Conservation (phyloP, 1,140 invertebrate genomes). For the Saccostrea cuccullata region DNA sequence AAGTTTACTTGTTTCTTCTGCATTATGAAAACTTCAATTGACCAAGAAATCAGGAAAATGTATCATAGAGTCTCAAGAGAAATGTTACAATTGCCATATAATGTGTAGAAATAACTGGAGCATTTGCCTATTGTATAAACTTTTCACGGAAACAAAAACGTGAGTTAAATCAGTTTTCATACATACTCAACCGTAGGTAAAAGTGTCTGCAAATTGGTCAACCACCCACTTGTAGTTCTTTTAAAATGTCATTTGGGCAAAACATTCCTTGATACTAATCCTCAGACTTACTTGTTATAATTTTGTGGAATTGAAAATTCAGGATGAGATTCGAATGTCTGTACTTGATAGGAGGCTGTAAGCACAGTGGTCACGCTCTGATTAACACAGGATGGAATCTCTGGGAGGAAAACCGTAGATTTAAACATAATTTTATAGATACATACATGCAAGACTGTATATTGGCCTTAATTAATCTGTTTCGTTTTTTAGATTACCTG, state of each 20-base stretch:
- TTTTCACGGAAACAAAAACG: no score
- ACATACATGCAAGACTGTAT: not conserved
- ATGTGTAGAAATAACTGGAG: no score
- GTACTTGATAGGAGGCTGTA: not conserved
- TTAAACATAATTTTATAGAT: not conserved
- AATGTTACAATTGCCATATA: no score
- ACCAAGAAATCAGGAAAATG: no score
- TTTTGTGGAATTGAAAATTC: not conserved
- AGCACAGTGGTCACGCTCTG: not conserved
- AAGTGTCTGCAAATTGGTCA: no score
- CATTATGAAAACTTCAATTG: no score
- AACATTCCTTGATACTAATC: not conserved
- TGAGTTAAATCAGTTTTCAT: no score
- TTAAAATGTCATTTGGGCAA: not conserved
- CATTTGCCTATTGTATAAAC: no score
- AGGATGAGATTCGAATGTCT: constrained; percentile 4
- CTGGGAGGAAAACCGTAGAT: not conserved
- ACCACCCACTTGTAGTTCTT: no score
- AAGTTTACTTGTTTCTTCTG: no score
- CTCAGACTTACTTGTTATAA: not conserved
- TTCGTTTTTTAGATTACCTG: not conserved
- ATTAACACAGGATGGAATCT: constrained; percentile 7
- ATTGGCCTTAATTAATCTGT: not conserved
- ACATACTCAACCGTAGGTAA: no score
- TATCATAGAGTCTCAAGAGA: no score